These are phyloP conservation scores for Papilio glaucus DNA, from an alignment of 1,140 invertebrate species.

Conservation along the genomic window DNA sequence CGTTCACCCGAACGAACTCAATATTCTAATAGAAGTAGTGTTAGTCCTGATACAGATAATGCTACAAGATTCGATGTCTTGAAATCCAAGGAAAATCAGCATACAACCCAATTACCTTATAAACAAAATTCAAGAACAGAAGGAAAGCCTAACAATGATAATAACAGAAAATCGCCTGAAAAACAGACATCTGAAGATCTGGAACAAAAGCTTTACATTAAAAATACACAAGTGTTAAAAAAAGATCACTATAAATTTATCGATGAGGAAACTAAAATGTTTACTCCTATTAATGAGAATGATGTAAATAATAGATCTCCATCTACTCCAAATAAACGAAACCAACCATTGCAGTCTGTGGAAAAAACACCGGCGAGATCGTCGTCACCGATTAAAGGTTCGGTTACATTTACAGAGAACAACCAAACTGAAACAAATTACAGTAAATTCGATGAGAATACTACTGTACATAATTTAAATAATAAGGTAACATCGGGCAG, in stretches of 20 bases:
- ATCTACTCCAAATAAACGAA: not conserved
- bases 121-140: conserved; percentile 41
- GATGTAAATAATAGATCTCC: conserved; percentile 13
- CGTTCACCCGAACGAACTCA: not conserved
- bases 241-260: conserved; percentile 70
- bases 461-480: conserved; percentile 10
- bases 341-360: not conserved
- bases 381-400: conserved; percentile 30
- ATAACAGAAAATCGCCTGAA: conserved; percentile 39
- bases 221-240: conserved; percentile 43
- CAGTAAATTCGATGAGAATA: not conserved
- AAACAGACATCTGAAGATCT: conserved; percentile 37
- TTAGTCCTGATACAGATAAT: conserved; percentile 45
- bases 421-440: conserved; percentile 2
- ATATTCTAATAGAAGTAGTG: conserved; percentile 31
- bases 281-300: conserved; percentile 47
- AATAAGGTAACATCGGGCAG: conserved; percentile 19
- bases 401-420: conserved; percentile 31
- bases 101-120: conserved; percentile 42
- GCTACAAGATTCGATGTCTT: conserved; percentile 51
- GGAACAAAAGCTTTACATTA: conserved; percentile 43
- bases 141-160: conserved; percentile 39
- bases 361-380: conserved; percentile 30
- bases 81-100: conserved; percentile 54
- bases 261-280: conserved; percentile 74